phyloP scores from a whole-genome alignment of 2,113 vertebrate species.

The Phaethon lepturus region DNA sequence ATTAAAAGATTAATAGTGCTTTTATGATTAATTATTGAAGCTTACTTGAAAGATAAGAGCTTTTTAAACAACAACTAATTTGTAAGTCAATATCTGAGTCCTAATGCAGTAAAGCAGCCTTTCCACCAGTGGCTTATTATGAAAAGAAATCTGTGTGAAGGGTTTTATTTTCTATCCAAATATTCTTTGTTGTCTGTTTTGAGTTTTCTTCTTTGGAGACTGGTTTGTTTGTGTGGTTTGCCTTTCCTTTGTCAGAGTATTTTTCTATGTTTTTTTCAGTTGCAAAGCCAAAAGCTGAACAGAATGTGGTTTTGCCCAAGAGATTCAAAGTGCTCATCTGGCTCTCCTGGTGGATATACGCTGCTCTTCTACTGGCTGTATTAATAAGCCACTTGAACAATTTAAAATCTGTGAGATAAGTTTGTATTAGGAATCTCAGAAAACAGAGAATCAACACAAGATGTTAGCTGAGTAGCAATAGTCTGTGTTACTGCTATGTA shows the following conservation, averaged over 20 bases:
- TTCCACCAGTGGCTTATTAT: background rate
- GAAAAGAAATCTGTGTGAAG: background rate
- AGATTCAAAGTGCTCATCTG: background rate
- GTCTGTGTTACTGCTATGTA: background rate
- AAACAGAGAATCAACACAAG: no score
- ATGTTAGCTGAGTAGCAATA: background rate
- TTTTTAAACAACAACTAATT: background rate
- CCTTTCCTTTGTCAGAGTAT: background rate
- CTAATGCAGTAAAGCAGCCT: background rate
- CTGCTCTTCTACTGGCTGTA: background rate
- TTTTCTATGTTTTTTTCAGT: background rate
- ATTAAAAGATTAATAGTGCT: background rate
- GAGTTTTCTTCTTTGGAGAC: background rate
- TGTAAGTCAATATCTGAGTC: no score
- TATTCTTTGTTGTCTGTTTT: background rate
- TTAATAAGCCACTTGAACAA: background rate
- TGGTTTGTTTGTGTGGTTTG: background rate
- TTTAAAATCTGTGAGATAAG: background rate
- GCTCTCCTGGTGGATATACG: background rate
- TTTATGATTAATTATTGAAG: constrained; percentile 37
- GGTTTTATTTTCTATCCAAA: background rate
- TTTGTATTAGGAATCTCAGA: rapidly evolving
- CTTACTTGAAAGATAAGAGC: background rate
- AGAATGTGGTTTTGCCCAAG: background rate
- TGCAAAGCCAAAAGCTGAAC: background rate